Base-by-base conservation (phyloP, 2,113 vertebrate genomes). In the Pteronura brasiliensis region DNA sequence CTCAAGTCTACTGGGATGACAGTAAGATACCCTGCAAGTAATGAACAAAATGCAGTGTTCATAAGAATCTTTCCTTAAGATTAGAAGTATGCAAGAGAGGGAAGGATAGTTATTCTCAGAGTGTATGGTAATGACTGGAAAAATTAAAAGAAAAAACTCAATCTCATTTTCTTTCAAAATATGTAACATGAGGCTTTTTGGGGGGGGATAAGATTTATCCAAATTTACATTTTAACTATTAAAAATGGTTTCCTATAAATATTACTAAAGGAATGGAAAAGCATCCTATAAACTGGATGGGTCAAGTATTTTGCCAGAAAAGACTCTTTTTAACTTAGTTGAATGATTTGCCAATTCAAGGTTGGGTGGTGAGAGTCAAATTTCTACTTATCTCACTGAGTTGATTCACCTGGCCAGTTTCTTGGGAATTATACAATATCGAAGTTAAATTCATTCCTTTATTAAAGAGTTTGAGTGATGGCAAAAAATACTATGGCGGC, bases 131-230 rank as follows among this genome's bases (percentile, higher is more conserved):
- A 72, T 77, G n/a, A 49, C 63, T 86, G 57, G 79, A 61, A 92
- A 96, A 95, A 90, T 90, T 77, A 94, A 88, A 88, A 52, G 61
- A 11, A 42, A 87, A 96, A 91, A 42, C 0, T 6, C 4, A 61
- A 31, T 31, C 52, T 82, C 17, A 12, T 83, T 88, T 97, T 92
- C 59, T 96, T 91, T 96, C 11, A 59, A 95, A 93, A 85, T 93
- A 82, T 59, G 34, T 85, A 92, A 87, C 88, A 10, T 69, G 93
- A 93, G 14, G 3, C 14, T 82, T 97, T 88, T 72, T 85, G 57
- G 57, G 23, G 90, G 61, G 93, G 47, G 34, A 23, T 39, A 49
- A 82, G 25, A 72, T 36, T 65, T 92, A 71, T 49, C 2, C 27
- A 80, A 25, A 93, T 96, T 96, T 94, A 57, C 17, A 82, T 61